A percentile compares a stretch with the other conserved stretches of the same genome.
Evolutionary conservation across 2,888 invertebrate genomes (phyloP).

Genomic region (Tetragonula carbonaria): DNA sequence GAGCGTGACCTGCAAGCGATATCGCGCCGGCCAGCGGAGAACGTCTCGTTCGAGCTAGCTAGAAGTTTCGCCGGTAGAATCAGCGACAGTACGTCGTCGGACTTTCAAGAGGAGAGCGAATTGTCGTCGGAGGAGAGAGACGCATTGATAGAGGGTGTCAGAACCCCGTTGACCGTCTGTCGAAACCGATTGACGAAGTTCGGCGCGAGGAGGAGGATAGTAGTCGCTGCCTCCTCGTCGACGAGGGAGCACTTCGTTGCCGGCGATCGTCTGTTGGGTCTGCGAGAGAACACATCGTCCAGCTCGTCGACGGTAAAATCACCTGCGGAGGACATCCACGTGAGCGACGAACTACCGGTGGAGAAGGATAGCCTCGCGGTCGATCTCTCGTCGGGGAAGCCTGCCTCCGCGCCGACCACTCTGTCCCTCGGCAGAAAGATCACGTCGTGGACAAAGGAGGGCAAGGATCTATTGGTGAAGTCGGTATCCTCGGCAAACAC

Average conservation of each 20-base stretch:
- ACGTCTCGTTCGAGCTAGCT: conserved; percentile 19
- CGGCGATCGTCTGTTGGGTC: conserved; percentile 50
- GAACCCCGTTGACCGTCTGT: conserved; percentile 72
- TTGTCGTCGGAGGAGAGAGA: conserved; percentile 78
- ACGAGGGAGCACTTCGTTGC: conserved; percentile 56
- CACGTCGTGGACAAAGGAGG: conserved; percentile 67
- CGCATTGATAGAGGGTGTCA: conserved; percentile 73
- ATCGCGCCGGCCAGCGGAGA: conserved; percentile 23
- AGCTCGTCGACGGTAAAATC: conserved; percentile 49
- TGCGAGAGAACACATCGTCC: conserved; percentile 41
- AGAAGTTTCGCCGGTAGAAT: conserved; percentile 33
- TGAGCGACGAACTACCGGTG: conserved; percentile 39
- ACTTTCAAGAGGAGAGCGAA: conserved; percentile 77
- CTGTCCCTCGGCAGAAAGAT: conserved; percentile 69
- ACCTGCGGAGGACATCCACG: conserved; percentile 53
- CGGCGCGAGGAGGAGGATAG: conserved; percentile 68
- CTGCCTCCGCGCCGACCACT: conserved; percentile 65
- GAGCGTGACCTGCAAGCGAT: conserved; percentile 62
- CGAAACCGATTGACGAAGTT: conserved; percentile 72
- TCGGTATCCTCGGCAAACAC: conserved; percentile 80
- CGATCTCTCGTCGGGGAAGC: conserved; percentile 39
- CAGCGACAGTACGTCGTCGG: conserved; percentile 75
- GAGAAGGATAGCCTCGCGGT: conserved; percentile 26
- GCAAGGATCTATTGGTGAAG: conserved; percentile 77
- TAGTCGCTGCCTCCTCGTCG: conserved; percentile 58